These are phyloP conservation scores for Callimorpha dominula DNA, from an alignment of 2,888 invertebrate species.

Conservation along the genomic window DNA sequence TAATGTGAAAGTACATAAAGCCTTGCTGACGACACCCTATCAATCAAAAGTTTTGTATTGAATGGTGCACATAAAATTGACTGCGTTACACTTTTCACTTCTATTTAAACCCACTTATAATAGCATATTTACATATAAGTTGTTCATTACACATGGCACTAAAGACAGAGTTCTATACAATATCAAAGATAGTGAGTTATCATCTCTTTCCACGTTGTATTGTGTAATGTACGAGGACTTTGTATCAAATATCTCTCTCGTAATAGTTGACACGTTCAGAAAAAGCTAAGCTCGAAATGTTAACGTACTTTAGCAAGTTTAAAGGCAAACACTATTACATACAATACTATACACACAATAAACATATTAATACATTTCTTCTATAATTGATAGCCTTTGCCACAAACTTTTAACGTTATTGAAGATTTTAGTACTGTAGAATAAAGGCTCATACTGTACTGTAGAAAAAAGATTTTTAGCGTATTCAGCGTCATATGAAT, in stretches of 20 bases:
- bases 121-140: conserved; percentile 68
- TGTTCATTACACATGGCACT: conserved; percentile 78
- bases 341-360: conserved; percentile 45
- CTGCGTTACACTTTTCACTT: conserved; percentile 74
- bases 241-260: conserved; percentile 44
- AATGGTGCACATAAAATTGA: conserved; percentile 77
- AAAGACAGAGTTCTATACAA: conserved; percentile 45
- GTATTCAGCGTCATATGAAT: no score
- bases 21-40: conserved; percentile 51
- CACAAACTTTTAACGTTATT: conserved; percentile 9
- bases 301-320: conserved; percentile 55
- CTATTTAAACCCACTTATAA: conserved; percentile 46
- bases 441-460: not conserved
- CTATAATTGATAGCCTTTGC: conserved; percentile 39
- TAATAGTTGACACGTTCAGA: conserved; percentile 23
- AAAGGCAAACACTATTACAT: conserved; percentile 49
- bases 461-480: not conserved
- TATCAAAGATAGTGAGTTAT: conserved; percentile 42
- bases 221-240: conserved; percentile 24
- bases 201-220: conserved; percentile 46
- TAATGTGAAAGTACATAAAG: conserved; percentile 71
- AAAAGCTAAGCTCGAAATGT: conserved; percentile 70
- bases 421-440: conserved; percentile 1
- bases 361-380: conserved; percentile 42
- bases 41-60: conserved; percentile 62